Evolutionary conservation across 2,113 vertebrate species (phyloP).

Genomic region (Malurus alboscapulatus): DNA sequence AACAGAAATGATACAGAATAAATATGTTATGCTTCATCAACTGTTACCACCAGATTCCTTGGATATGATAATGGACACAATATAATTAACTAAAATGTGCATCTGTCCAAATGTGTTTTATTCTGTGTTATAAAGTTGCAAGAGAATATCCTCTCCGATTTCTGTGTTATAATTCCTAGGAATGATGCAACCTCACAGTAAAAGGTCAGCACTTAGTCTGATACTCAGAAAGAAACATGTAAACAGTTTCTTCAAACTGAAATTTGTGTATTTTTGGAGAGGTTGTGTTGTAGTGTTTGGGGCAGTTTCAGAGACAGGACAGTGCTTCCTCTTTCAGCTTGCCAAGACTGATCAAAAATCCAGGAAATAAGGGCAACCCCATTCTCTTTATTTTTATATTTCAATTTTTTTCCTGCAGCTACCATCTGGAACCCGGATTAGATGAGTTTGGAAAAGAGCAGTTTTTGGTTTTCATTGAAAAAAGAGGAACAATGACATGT

Average conservation of each 20-base stretch:
- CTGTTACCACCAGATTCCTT: not conserved
- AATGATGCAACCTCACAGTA: not conserved
- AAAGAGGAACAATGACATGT: not conserved
- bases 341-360: not conserved
- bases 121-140: not conserved
- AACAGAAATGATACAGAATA: not conserved
- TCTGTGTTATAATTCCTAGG: not conserved
- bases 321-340: not conserved
- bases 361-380: not conserved
- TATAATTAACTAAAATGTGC: not conserved
- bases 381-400: not conserved
- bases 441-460: not conserved
- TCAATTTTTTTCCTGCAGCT: not conserved
- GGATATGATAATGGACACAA: not conserved
- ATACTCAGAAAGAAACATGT: not conserved
- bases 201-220: not conserved
- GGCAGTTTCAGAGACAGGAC: not conserved
- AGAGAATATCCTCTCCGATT: not conserved
- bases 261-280: not conserved
- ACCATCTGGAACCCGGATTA: not conserved
- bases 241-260: not conserved
- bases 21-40: not conserved
- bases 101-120: not conserved
- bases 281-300: not conserved
- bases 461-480: not conserved